Percentiles rank a stretch among this genome's conserved stretches.
Evolutionary conservation across 2,113 vertebrate genomes (phyloP).

Genomic region (Elachura formosa): DNA sequence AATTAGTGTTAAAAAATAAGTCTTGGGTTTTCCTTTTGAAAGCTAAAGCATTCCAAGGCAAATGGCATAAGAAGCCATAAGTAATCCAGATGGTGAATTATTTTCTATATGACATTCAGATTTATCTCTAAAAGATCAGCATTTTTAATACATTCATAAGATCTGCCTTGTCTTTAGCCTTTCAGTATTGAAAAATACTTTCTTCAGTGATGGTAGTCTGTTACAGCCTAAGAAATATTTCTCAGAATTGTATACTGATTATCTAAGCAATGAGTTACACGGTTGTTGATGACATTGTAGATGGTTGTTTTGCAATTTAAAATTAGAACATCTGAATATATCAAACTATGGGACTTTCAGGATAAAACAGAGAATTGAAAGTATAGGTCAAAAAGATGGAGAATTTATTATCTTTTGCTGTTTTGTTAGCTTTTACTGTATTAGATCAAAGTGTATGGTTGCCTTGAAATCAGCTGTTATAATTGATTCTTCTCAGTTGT

Average conservation of each 20-base stretch:
- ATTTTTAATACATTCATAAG: not conserved
- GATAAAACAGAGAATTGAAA: not conserved
- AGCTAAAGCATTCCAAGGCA: slow-evolving; percentile 17
- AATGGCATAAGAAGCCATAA: not conserved
- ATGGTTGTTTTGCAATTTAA: not conserved
- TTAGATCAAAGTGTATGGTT: not conserved
- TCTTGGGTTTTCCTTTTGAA: not conserved
- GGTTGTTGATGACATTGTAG: not conserved
- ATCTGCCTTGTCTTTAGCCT: not conserved
- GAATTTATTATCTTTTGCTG: not conserved
- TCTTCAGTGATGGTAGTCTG: not conserved
- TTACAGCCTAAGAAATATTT: not conserved
- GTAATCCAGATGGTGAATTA: slow-evolving; percentile 2
- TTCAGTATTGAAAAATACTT: not conserved
- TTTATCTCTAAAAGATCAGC: not conserved
- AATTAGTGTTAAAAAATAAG: slow-evolving; percentile 44
- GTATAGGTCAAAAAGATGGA: not conserved
- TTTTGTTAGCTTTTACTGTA: not conserved
- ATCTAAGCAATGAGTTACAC: not conserved
- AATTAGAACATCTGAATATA: not conserved
- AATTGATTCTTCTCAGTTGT: not conserved
- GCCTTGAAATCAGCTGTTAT: not conserved
- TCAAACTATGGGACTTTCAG: not conserved
- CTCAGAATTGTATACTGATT: not conserved
- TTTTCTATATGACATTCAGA: not conserved